Base-by-base conservation (phyloP, 2,888 invertebrate species). In the Lochmaea crataegi region DNA sequence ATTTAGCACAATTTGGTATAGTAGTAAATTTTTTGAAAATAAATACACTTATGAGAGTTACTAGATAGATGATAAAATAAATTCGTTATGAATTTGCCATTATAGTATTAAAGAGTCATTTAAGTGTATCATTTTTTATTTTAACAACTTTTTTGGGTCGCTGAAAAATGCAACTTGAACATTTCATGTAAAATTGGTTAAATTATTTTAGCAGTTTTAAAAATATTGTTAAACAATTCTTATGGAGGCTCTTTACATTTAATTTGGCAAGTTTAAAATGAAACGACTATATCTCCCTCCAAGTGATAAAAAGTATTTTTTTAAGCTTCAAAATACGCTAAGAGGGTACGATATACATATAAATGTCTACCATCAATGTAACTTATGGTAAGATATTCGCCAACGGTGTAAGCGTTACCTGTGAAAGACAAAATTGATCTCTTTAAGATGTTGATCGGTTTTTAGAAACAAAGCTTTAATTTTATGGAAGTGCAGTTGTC, bases 281-380 rank as follows among this genome's bases (percentile, higher is more conserved):
- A 45, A 53, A 16, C 18, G 9, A 53, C 53, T 53, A 53, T 78
- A 79, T 77, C 78, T 81, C 81, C 83, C 83, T 84, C 83, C 84
- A 85, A 81, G 85, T 85, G 85, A 85, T 85, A 85, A 81, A 83
- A 82, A 83, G 79, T 85, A 85, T 85, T 85, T 85, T 85, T 85
- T 85, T 84, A 83, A 82, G 82, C 82, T 83, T 83, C 78, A 78
- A 78, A 79, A 75, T 78, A 74, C 80, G 79, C 75, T 73, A 75
- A 76, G 72, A 78, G 78, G 77, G 80, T 81, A 80, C 78, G 79
- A 83, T 83, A 83, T 84, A 83, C 83, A 82, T 82, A 82, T 83
- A 81, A 80, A 65, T 78, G 82, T 83, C 82, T 84, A 82, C 83
- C 84, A 65, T 83, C 83, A 80, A 79, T 79, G 76, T 78, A 78